Base-by-base conservation (phyloP, 2,113 vertebrate genomes). In the Chlamydotis undulata region DNA sequence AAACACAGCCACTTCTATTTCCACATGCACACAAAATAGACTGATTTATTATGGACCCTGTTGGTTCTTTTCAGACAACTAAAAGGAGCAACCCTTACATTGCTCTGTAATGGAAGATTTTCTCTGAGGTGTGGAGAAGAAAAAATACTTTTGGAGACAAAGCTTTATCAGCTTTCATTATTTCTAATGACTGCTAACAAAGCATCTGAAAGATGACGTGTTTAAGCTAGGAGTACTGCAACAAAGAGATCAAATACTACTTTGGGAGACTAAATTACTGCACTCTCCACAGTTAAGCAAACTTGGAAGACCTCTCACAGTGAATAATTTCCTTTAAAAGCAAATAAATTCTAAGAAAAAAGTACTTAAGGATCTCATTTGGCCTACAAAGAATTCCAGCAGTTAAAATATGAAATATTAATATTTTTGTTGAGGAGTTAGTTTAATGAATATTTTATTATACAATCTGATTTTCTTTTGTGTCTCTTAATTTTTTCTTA, bases 121-220 rank as follows among this genome's bases (percentile, higher is more conserved):
- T 83, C 79, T 94, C 56, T 89, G 82, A 94, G 78, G 31, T 31
- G 17, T 12, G 94, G 90, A 83, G 35, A 71, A 75, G 15, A 55
- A 86, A 93, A 97, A 94, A 87, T 19, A 31, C 64, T 87, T 57
- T 79, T 75, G 80, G 75, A 97, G 96, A 96, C 65, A 94, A 95
- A 96, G 23, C 37, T 82, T 96, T 95, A 86, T 82, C 59, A 92
- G 33, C 31, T 43, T 90, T 96, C 55, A 68, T 73, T 91, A 61
- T 87, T 87, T 96, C 65, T 95, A 76, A 96, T 93, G 86, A 94
- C 89, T 97, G 94, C 96, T 97, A 97, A 97, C 78, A 97, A 96
- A 83, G 23, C 47, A 95, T 83, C 41, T 84, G 55, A 91, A 95
- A 82, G 47, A 25, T 75, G 52, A 39, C 0, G 0, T 53, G 2